phyloP scores from a whole-genome alignment of 2,113 vertebrate genomes.

The Sciurus niger region DNA sequence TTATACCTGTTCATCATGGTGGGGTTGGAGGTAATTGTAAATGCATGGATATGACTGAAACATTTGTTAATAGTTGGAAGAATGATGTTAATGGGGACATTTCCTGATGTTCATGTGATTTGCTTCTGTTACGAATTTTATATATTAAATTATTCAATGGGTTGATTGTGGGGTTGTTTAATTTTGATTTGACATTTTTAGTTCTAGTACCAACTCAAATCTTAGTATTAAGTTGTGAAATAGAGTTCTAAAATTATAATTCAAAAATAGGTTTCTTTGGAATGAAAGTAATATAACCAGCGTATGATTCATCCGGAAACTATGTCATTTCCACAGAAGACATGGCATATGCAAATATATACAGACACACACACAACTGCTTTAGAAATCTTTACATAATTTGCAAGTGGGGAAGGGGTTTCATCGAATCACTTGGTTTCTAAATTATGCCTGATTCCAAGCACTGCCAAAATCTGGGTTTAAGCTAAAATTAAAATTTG shows the following conservation, averaged over 20 bases:
- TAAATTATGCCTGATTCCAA: neutral
- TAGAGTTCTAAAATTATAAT: constrained; percentile 27
- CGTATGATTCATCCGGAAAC: neutral
- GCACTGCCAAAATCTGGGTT: neutral
- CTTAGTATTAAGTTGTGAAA: constrained; percentile 57
- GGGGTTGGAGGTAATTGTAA: neutral
- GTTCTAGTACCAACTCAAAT: constrained; percentile 5
- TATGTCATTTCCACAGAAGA: neutral
- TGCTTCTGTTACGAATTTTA: constrained; percentile 46
- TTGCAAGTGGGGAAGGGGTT: neutral
- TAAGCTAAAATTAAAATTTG: constrained; percentile 50
- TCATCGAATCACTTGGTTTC: neutral
- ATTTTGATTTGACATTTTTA: constrained; percentile 49
- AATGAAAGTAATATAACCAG: constrained; percentile 15
- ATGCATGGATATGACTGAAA: constrained; percentile 44
- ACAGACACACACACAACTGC: neutral
- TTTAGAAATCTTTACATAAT: neutral
- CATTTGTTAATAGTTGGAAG: constrained; percentile 40
- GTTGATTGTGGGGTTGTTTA: neutral
- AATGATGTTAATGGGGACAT: neutral
- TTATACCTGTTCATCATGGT: constrained; percentile 17
- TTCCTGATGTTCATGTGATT: neutral
- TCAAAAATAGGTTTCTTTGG: constrained; percentile 45
- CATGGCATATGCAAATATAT: neutral
- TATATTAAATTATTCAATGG: constrained; percentile 12